phyloP scores from a whole-genome alignment of 2,888 invertebrate genomes.

The Lucinisca nassula region DNA sequence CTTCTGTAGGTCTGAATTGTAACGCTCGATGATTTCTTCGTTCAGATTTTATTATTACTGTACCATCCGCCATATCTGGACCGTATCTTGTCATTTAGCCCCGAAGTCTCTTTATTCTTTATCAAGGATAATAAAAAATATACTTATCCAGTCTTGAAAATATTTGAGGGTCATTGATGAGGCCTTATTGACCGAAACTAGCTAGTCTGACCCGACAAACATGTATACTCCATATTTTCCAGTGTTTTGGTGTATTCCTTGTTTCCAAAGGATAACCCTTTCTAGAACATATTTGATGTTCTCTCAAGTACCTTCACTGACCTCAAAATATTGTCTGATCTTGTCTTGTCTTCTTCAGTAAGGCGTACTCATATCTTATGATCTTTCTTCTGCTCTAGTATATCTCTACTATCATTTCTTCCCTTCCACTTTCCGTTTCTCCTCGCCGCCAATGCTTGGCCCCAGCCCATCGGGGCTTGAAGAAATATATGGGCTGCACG shows the following conservation, averaged over 20 bases:
- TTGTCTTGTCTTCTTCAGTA: neutral
- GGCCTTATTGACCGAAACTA: no score
- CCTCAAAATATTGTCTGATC: neutral
- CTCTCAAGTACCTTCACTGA: neutral
- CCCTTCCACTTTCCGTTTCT: neutral
- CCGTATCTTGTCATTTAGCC: neutral
- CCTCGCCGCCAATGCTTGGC: neutral
- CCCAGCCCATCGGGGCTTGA: no score
- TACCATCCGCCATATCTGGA: neutral
- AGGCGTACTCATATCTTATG: neutral
- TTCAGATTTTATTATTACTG: neutral
- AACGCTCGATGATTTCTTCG: neutral
- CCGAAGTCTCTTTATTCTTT: neutral
- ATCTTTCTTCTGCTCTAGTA: neutral
- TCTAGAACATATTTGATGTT: no score
- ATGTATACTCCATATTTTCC: no score
- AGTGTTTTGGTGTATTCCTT: no score
- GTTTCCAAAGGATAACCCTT: no score
- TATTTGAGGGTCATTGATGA: no score
- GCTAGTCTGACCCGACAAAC: no score
- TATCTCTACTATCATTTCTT: neutral
- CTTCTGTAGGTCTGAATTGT: neutral
- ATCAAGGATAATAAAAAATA: neutral
- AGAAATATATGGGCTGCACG: no score
- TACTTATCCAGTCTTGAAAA: constrained; percentile 6